Conservation (phyloP, 2,113 vertebrate genomes). For the Lophotis ruficrista region DNA sequence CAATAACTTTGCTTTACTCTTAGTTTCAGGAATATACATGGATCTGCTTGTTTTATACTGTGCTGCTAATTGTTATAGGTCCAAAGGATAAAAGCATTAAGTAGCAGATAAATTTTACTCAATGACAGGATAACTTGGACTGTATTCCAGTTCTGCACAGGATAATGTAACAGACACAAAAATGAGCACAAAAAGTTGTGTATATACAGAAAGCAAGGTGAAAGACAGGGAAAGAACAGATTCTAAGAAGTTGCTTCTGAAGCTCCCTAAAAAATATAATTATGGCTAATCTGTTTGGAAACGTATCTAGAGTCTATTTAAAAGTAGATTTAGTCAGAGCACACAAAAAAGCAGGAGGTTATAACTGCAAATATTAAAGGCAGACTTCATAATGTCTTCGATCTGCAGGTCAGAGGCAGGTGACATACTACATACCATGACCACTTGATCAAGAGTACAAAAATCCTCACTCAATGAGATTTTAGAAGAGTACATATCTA, state of each 20-base stretch:
- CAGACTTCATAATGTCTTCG: background rate
- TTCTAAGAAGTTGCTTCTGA: background rate
- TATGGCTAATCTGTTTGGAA: background rate
- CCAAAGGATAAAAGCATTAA: background rate
- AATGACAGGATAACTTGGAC: background rate
- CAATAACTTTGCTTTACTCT: background rate
- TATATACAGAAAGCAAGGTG: background rate
- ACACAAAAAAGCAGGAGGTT: background rate
- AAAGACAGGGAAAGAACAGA: background rate
- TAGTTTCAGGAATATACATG: background rate
- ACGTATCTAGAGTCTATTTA: background rate
- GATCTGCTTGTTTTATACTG: background rate
- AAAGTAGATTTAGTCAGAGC: background rate
- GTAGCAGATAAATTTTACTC: background rate
- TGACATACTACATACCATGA: background rate
- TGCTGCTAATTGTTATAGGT: background rate
- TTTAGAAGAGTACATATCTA: background rate
- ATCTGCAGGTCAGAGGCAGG: background rate
- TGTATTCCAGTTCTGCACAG: background rate
- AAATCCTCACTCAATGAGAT: background rate
- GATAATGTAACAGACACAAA: rapidly evolving
- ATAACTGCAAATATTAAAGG: background rate
- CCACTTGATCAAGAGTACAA: background rate
- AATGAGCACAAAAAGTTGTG: background rate
- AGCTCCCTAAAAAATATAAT: background rate